Base-by-base conservation (phyloP, 1,140 invertebrate genomes). In the Spodoptera frugiperda region DNA sequence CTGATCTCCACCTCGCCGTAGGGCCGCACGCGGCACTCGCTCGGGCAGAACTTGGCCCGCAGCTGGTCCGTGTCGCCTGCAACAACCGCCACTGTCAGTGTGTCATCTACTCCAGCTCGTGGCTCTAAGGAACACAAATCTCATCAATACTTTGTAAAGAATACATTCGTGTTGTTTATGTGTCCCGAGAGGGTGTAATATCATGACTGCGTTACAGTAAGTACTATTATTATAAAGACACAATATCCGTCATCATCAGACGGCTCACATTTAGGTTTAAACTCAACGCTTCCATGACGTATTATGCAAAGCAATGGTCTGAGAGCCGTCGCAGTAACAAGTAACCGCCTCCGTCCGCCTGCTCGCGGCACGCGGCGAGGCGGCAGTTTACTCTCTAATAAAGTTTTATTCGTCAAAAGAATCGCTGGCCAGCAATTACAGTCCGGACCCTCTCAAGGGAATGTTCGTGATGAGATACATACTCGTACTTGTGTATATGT, bases 11-110 rank as follows among this genome's bases (percentile, higher is more conserved):
- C 70, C 5, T 79, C 21, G 3, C 33, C 81, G 51, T 81, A 77
- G 9, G 78, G 61, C 2, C 61, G 67, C 25, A 89, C 51, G 1
- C 84, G 55, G 30, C 86, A 79, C 12, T 84, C 78, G 54, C 80
- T 83, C 0, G 88, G 88, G 14, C 76, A 33, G 68, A 90, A 88
- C 17, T 74, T 82, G 1, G 87, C 80, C 11, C 59, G 81, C 15
- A 87, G 57, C 17, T 49, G 21, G 9, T 88, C 83, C 3, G 77
- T 78, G 10, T 67, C 76, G 57, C 85, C 88, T 90, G 81, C 9
- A 84, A 88, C 59, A 33, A 15, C 48, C 48, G 15, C 12, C 48
- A 12, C 9, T 0, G 5, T 39, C 33, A 39, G 1, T 15, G 25
- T 25, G 25, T 25, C 25, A 25, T 51, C 1, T 4, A 51, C 10